Conservation (phyloP, 2,113 vertebrate genomes). For the Chaetorhynchus papuensis region DNA sequence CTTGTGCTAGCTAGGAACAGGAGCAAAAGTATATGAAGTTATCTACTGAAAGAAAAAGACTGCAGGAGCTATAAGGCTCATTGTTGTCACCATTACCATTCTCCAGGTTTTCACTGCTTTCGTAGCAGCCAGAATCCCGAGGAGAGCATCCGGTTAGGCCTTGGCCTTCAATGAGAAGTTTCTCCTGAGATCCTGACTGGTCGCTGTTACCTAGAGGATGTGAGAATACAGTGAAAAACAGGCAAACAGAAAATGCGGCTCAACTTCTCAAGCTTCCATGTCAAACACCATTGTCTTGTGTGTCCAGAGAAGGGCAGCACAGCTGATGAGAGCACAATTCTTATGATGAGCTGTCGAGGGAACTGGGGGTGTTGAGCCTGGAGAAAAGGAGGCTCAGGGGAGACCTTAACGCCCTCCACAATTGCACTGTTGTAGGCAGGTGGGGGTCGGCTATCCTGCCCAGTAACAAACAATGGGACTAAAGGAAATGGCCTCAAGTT, state of each 20-base stretch:
- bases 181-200: conserved; percentile 93
- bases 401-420: not conserved
- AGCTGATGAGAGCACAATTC: not conserved
- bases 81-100: conserved; percentile 83
- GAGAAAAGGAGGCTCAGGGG: not conserved
- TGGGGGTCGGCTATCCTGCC: not conserved
- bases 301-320: not conserved
- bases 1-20: conserved; percentile 41
- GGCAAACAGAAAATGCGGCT: not conserved
- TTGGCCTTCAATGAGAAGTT: conserved; percentile 85
- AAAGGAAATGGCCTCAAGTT: not conserved
- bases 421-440: not conserved
- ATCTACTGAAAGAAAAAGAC: not conserved
- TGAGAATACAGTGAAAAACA: not conserved
- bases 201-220: conserved; percentile 89
- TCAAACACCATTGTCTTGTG: not conserved
- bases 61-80: not conserved
- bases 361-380: not conserved
- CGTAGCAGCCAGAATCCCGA: conserved; percentile 96
- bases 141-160: conserved; percentile 86
- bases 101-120: conserved; percentile 95
- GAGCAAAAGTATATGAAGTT: not conserved
- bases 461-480: not conserved
- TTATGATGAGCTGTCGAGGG: fast-evolving
- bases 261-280: not conserved